Evolutionary conservation across 2,797 vertebrate genomes (phyloP).

Genomic region (Benthosema pterotum): DNA sequence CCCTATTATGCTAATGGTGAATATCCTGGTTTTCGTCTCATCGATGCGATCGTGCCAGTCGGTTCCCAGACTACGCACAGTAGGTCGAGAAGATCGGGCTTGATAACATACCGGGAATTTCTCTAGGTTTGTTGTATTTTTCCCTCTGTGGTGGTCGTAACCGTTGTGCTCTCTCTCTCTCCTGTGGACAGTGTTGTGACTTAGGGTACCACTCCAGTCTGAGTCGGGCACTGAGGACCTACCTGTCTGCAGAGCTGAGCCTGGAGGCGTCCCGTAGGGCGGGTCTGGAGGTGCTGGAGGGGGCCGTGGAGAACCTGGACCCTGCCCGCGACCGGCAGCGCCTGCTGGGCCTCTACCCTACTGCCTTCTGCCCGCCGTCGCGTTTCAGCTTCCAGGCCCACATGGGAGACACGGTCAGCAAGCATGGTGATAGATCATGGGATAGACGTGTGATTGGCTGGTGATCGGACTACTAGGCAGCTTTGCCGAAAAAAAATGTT

Average conservation of each 20-base stretch:
- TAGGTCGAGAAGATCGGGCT: too few relatives aligned
- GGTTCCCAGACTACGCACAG: too few relatives aligned
- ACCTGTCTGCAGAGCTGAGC: conserved; percentile 95
- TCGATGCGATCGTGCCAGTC: too few relatives aligned
- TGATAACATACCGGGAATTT: too few relatives aligned
- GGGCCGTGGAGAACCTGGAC: conserved; percentile 94
- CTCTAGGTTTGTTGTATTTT: too few relatives aligned
- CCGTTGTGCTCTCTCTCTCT: not conserved
- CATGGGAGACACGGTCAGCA: conserved; percentile 93
- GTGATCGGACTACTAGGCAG: not conserved
- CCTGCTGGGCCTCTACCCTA: conserved; percentile 96
- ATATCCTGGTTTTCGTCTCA: too few relatives aligned
- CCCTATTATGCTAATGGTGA: too few relatives aligned
- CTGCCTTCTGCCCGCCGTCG: conserved; percentile 92
- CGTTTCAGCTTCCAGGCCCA: conserved; percentile 95
- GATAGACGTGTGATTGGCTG: not conserved
- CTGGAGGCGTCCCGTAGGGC: conserved; percentile 94
- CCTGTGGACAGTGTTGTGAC: conserved; percentile 90
- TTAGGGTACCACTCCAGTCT: conserved; percentile 97
- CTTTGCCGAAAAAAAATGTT: too few relatives aligned
- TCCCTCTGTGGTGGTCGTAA: too few relatives aligned
- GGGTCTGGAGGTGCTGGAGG: conserved; percentile 94
- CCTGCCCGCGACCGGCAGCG: conserved; percentile 93
- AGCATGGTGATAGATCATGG: conserved; percentile 43
- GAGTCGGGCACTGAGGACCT: conserved; percentile 92